These are phyloP conservation scores for Bombus sibiricus DNA, from an alignment of 1,140 invertebrate species.

Conservation along the genomic window DNA sequence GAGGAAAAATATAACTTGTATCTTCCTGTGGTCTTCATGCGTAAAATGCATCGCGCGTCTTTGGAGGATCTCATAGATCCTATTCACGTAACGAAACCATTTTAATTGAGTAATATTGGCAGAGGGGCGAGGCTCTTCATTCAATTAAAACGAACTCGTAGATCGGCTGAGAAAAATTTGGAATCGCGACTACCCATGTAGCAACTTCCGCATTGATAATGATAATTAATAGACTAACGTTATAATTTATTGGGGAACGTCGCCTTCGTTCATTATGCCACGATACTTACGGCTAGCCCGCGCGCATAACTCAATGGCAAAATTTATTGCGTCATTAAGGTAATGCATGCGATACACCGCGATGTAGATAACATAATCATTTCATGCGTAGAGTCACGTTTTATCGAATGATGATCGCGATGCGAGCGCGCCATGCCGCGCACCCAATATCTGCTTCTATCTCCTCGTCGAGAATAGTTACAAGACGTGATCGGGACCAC, in stretches of 20 bases:
- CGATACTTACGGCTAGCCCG: background rate
- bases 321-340: slow-evolving; percentile 54
- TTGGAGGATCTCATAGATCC: background rate
- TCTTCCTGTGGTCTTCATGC: background rate
- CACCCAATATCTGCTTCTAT: slow-evolving; percentile 3
- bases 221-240: slow-evolving; percentile 46
- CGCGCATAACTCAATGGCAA: slow-evolving; percentile 41
- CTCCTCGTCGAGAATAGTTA: background rate
- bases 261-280: slow-evolving; percentile 48
- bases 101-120: background rate
- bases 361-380: slow-evolving; percentile 53
- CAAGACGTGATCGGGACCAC: slow-evolving; percentile 4
- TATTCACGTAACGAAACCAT: background rate
- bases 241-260: slow-evolving; percentile 44
- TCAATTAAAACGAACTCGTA: slow-evolving; percentile 11
- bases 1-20: too few relatives aligned
- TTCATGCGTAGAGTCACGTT: slow-evolving; percentile 34
- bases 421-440: background rate
- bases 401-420: slow-evolving; percentile 25
- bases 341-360: slow-evolving; percentile 46
- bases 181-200: background rate
- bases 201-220: slow-evolving; percentile 43
- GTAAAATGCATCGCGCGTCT: too few relatives aligned
- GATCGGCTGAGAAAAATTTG: background rate
- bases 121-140: background rate